Evolutionary conservation across 2,888 invertebrate genomes (phyloP), one percentile per base, ranked within the genome.

Genomic region (Drosophila nigricruria): DNA sequence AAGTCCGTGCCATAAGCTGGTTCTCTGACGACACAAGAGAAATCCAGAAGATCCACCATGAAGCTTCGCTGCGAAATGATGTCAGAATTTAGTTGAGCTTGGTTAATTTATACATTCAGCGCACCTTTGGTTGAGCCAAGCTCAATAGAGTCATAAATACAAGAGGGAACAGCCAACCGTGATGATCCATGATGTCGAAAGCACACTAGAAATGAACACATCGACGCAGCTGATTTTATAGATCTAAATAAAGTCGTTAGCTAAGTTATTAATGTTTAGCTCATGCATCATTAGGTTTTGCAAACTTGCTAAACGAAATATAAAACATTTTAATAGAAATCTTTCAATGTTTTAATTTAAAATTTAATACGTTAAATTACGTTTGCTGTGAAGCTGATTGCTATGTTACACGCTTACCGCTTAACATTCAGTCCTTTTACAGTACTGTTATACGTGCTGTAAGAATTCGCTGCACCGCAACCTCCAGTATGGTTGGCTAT

Each of bases 11-110:
- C 27, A 32, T 12, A 4, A 0, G 43, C 16, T 5, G 38, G 20
- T 16, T 14, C 23, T 23, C 23, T 14, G 1, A 5, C 8, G 42
- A 12, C 23, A 18, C 82, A 86, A 1, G 38, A 56, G 1, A 80
- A 53, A 8, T 32, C 71, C 3, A 16, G 43, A 0, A 75, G 1
- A 25, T 73, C 62, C 4, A 73, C 1, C 0, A 3, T 30, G n/a
- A 20, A 52, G 5, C 27, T 18, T n/a, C 25, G 65, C 72, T 71
- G 10, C 0, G 12, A n/a, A 4, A 47, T n/a, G 3, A 6, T 18
- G 0, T 18, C 0, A 14, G 14, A 18, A 12, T 14, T 32, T 18
- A 49, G 0, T 49, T 18, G 0, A 5, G 4, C 27, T 16, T 1
- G 8, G 5, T 50, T 20, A 20, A 32, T 20, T 3, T 8, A 14